These are phyloP conservation scores for Aurelia coerulea DNA, from an alignment of 30 jellyfish, hydroid and myxozoan species.

Conservation along the genomic window DNA sequence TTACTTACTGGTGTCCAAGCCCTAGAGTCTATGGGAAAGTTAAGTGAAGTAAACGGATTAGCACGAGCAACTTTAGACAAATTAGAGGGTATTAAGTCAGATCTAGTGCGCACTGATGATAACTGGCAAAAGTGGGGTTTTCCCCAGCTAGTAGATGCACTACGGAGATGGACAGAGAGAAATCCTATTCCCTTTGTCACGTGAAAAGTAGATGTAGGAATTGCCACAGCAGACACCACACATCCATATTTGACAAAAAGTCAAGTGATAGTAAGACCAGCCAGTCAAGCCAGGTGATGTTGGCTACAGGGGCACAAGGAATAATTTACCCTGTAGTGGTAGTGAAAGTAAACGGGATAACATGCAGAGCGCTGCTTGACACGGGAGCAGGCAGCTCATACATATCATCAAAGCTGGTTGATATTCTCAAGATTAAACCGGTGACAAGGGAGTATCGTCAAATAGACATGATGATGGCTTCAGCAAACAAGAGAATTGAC, in stretches of 20 bases:
- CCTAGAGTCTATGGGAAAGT: slow-evolving; percentile 68
- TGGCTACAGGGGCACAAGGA: slow-evolving; percentile 20
- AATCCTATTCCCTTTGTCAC: no score
- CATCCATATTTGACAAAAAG: slow-evolving; percentile 45
- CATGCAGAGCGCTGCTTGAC: slow-evolving; percentile 47
- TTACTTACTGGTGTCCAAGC: slow-evolving; percentile 36
- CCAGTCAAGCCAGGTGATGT: neutral
- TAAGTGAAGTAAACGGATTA: slow-evolving; percentile 42
- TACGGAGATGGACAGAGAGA: no score
- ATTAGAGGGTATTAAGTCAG: slow-evolving; percentile 55
- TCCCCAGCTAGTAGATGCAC: slow-evolving; percentile 35
- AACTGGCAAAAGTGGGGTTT: slow-evolving; percentile 52
- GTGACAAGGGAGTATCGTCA: slow-evolving; percentile 26
- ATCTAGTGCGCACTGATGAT: slow-evolving; percentile 59
- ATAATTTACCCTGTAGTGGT: slow-evolving; percentile 53
- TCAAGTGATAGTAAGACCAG: slow-evolving; percentile 31
- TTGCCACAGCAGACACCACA: slow-evolving; percentile 55
- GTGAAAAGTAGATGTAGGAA: slow-evolving; percentile 32
- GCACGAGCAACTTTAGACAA: slow-evolving; percentile 73
- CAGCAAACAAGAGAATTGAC: slow-evolving; percentile 7
- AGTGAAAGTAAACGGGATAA: slow-evolving; percentile 52
- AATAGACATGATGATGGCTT: slow-evolving; percentile 72
- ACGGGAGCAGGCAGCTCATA: slow-evolving; percentile 78
- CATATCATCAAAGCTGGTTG: slow-evolving; percentile 53
- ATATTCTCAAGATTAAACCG: slow-evolving; percentile 28